Evolutionary conservation across 2,797 vertebrate species (phyloP), one percentile per base, ranked within the genome.

Genomic region (Sparidentex hasta): DNA sequence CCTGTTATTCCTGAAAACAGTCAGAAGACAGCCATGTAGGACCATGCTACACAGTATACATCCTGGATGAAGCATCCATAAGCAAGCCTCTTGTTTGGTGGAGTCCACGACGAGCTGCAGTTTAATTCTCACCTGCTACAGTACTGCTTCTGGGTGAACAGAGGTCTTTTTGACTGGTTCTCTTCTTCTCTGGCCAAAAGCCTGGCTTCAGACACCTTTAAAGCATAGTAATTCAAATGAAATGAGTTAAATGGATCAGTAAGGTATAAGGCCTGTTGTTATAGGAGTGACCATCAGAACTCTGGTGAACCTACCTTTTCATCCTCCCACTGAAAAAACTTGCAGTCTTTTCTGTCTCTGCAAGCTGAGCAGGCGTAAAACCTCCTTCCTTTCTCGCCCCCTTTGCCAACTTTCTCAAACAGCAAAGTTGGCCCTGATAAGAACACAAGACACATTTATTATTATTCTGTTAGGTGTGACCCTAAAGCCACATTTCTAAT

Each of bases 301-400:
- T 9, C 1, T 23, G 33, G 16, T 0, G n/a, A 63, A 11, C 71
- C 64, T 92, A 98, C 98, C 96, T 97, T 98, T 64, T 99, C 98
- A 84, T 98, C 95, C 80, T 97, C 96, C 98, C 98, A 99, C 56
- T 99, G 98, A 83, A 99, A 99, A 57, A 99, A 99, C 66, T 81
- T 95, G 86, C 98, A 99, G 23, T 98, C 97, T 87, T 96, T 99
- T 83, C 98, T 94, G 88, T 98, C 98, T 74, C 98, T 95, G 80
- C 98, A 98, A 51, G 98, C 98, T 0, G 98, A 98, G 75, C 98
- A 99, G 11, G 97, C 98, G 29, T 97, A 99, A 80, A 99, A 99
- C 61, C 95, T 95, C 62, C 96, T 92, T 2, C 94, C 88, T n/a
- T 87, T 89, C 59, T 91, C 89, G 16, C 72, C 87, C 21, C 93